These are phyloP conservation scores for Protula sp. DNA, from an alignment of 2,888 invertebrate genomes.

Conservation along the genomic window DNA sequence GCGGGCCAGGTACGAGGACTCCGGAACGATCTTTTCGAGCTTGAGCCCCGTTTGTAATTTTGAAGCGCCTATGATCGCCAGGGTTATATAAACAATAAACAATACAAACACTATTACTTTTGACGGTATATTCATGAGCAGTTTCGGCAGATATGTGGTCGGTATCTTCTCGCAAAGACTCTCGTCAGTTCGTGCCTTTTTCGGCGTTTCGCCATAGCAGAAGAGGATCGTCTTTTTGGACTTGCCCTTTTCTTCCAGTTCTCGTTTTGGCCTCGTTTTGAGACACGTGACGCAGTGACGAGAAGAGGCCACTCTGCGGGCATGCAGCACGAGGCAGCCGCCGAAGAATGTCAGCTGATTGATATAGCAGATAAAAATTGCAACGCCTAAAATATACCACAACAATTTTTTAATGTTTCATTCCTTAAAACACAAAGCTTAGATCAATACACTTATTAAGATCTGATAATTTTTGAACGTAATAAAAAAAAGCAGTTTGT, in stretches of 20 bases:
- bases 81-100: conserved; percentile 29
- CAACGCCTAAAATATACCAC: conserved; percentile 27
- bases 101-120: conserved; percentile 26
- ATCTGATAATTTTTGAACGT: too few relatives aligned
- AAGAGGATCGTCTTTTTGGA: conserved; percentile 37
- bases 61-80: conserved; percentile 31
- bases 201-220: conserved; percentile 24
- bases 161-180: conserved; percentile 29
- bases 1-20: conserved; percentile 29
- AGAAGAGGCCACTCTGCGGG: conserved; percentile 26
- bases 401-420: too few relatives aligned
- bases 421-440: too few relatives aligned
- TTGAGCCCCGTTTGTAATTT: conserved; percentile 32
- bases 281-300: conserved; percentile 27
- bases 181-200: conserved; percentile 21
- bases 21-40: conserved; percentile 30
- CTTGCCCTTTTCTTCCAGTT: conserved; percentile 2
- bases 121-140: conserved; percentile 20
- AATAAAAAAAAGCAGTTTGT: too few relatives aligned
- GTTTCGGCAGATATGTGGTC: conserved; percentile 20
- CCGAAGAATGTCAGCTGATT: conserved; percentile 37
- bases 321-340: conserved; percentile 36
- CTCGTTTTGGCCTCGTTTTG: not conserved
- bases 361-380: conserved; percentile 36
- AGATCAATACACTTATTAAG: too few relatives aligned